Percentiles rank a stretch among this genome's conserved stretches.
These are phyloP conservation scores for Gryllus longicercus DNA, from an alignment of 2,888 invertebrate genomes.

Conservation along the genomic window DNA sequence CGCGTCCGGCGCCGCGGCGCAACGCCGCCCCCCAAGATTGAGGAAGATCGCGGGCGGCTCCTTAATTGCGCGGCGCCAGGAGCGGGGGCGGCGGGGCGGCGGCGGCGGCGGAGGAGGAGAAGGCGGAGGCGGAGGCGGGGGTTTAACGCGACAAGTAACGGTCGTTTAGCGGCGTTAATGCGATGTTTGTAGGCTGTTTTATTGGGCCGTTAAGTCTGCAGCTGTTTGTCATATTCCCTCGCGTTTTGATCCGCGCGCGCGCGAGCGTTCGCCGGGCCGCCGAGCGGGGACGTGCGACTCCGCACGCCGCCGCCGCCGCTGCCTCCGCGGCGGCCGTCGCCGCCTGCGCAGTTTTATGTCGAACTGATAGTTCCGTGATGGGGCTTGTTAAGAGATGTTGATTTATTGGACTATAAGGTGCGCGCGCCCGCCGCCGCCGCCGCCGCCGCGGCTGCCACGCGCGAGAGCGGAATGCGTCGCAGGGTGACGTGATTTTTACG, in stretches of 20 bases:
- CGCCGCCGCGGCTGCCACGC: neutral
- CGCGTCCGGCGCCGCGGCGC: neutral
- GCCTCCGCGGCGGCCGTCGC: neutral
- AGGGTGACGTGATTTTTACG: constrained; percentile 4
- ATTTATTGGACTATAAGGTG: constrained; percentile 17
- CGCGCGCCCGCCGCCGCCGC: neutral
- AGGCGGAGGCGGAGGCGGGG: neutral
- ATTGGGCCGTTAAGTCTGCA: constrained; percentile 17
- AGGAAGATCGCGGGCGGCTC: constrained; percentile 1
- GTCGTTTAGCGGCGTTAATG: constrained; percentile 17
- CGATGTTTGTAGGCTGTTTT: constrained; percentile 17
- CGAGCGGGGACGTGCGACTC: neutral
- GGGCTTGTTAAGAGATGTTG: constrained; percentile 17
- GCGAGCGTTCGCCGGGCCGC: neutral
- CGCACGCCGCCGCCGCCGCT: neutral
- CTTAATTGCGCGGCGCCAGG: neutral
- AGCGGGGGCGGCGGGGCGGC: neutral
- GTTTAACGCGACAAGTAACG: constrained; percentile 17
- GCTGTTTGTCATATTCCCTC: constrained; percentile 17
- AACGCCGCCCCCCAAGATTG: neutral
- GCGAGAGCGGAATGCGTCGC: neutral
- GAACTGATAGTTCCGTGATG: constrained; percentile 17
- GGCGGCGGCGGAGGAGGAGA: neutral
- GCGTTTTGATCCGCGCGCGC: constrained; percentile 6
- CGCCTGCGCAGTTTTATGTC: neutral